Conservation (phyloP, 1,140 invertebrate genomes). For the Meloidogyne floridensis region DNA sequence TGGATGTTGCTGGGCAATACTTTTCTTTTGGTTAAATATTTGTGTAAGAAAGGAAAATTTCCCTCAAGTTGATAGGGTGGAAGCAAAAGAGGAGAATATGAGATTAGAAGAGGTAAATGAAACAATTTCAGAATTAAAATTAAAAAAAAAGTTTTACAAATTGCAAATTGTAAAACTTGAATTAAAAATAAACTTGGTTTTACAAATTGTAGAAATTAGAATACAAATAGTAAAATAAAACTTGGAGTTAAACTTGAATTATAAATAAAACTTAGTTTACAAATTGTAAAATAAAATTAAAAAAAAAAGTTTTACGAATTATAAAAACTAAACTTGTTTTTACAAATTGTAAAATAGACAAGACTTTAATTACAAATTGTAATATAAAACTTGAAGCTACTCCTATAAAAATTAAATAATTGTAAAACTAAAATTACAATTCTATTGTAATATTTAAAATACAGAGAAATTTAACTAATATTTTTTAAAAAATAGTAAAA, state of each 20-base stretch:
- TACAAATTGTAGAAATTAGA: too few species aligned
- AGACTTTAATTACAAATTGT: neutral
- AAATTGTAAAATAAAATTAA: neutral
- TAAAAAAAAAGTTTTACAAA: neutral
- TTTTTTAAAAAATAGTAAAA: neutral
- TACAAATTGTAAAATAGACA: neutral
- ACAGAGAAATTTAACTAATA: neutral
- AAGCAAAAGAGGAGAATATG: neutral
- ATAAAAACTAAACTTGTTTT: neutral
- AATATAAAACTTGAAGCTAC: too few species aligned
- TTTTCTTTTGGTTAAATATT: conserved; percentile 40
- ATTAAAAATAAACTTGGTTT: neutral
- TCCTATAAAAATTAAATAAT: too few species aligned
- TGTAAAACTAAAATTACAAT: neutral
- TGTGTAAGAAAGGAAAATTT: neutral
- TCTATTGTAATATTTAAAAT: neutral
- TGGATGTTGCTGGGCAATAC: conserved; percentile 28
- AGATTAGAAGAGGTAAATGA: neutral
- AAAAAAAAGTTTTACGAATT: neutral
- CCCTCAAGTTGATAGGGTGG: neutral
- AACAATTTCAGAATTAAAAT: neutral
- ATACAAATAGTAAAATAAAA: too few species aligned
- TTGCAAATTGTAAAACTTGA: too few species aligned
- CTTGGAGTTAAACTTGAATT: too few species aligned
- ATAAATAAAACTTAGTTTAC: too few species aligned